Percentiles rank a stretch among this genome's conserved stretches.
Conservation (phyloP, 2,113 vertebrate genomes). For the Notarius quadriscutis region DNA sequence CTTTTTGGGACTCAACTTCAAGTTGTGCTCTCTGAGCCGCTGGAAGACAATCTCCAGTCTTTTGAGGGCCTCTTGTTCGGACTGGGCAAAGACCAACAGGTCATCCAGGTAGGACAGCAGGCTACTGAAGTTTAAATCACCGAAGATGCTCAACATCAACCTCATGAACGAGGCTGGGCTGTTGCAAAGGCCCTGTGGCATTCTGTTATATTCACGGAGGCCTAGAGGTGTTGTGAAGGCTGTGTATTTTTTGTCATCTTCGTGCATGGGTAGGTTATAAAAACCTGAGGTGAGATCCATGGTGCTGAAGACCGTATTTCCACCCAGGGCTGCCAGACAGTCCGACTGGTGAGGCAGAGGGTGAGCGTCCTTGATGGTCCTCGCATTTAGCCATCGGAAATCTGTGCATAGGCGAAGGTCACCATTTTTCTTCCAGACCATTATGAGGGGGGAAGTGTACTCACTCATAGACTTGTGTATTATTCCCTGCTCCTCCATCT, state of each 20-base stretch:
- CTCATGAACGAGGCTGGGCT: neutral
- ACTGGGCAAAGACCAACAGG: too few relatives aligned
- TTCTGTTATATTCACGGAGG: neutral
- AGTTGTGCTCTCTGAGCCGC: too few relatives aligned
- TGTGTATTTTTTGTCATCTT: neutral
- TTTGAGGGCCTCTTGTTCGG: too few relatives aligned
- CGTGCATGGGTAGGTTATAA: neutral
- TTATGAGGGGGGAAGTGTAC: neutral
- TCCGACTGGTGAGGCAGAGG: constrained; percentile 21
- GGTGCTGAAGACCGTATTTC: constrained; percentile 5
- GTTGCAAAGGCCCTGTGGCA: neutral
- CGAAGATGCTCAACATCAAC: neutral
- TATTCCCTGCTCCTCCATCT: constrained; percentile 16
- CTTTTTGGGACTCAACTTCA: too few relatives aligned
- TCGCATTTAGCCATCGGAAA: neutral
- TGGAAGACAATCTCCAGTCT: too few relatives aligned
- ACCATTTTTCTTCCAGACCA: neutral
- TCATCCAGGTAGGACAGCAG: neutral
- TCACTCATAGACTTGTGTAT: neutral
- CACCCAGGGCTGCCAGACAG: neutral
- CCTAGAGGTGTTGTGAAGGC: neutral
- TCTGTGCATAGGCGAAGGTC: neutral
- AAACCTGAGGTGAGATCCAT: constrained; percentile 40
- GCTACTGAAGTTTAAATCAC: neutral
- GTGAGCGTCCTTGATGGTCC: constrained; percentile 39